Percentiles rank a stretch among this genome's conserved stretches.
phyloP scores from a whole-genome alignment of 2,888 invertebrate species.

The Philereme transversata region DNA sequence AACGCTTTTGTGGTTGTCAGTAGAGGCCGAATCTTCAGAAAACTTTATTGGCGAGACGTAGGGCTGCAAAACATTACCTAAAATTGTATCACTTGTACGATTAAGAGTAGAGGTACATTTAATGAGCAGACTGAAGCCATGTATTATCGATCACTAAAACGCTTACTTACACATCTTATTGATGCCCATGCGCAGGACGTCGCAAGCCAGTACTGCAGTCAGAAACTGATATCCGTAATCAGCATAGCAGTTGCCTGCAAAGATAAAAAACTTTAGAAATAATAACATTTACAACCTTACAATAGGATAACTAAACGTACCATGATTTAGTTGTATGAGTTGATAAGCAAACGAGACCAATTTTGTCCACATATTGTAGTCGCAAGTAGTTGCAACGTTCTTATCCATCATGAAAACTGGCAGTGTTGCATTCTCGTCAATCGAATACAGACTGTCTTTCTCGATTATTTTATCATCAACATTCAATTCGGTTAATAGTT shows the following conservation, averaged over 20 bases:
- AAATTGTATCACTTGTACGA: slow-evolving; percentile 59
- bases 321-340: slow-evolving; percentile 65
- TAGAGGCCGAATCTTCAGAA: slow-evolving; percentile 55
- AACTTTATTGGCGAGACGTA: slow-evolving; percentile 75
- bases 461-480: slow-evolving; percentile 48
- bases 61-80: slow-evolving; percentile 81
- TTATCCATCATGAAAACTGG: slow-evolving; percentile 33
- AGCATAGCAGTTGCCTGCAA: slow-evolving; percentile 71
- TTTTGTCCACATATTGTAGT: slow-evolving; percentile 64
- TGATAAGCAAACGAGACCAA: slow-evolving; percentile 73
- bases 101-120: slow-evolving; percentile 16
- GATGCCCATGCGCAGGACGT: slow-evolving; percentile 68
- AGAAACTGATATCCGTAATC: slow-evolving; percentile 73
- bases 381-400: slow-evolving; percentile 41
- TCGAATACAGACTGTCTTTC: slow-evolving; percentile 36
- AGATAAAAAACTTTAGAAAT: slow-evolving; percentile 14
- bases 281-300: too few relatives aligned
- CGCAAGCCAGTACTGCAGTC: slow-evolving; percentile 70
- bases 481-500: slow-evolving; percentile 50
- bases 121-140: background rate
- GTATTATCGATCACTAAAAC: background rate
- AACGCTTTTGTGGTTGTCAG: slow-evolving; percentile 40
- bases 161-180: slow-evolving; percentile 68
- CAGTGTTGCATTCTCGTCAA: slow-evolving; percentile 31
- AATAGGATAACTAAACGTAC: slow-evolving; percentile 44